These are phyloP conservation scores for Chorisops tibialis DNA, from an alignment of 2,888 invertebrate genomes.

Conservation along the genomic window DNA sequence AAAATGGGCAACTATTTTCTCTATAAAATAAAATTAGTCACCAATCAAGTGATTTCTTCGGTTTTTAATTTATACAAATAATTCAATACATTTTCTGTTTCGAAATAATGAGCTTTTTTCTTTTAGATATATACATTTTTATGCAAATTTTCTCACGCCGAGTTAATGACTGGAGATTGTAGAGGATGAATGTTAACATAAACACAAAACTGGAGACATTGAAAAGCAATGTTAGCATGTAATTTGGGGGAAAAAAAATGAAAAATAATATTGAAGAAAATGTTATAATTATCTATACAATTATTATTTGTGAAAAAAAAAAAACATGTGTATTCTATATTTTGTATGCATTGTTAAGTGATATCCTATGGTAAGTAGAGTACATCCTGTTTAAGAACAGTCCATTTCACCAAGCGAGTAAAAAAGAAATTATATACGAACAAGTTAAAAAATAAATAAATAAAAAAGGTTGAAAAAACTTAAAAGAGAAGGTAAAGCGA, in stretches of 20 bases:
- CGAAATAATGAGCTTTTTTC: too few species aligned
- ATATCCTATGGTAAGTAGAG: background rate
- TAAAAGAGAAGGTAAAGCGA: slow-evolving; percentile 13
- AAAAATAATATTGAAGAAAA: background rate
- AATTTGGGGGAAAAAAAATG: background rate
- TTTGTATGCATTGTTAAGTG: background rate
- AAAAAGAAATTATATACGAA: background rate
- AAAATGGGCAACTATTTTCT: too few species aligned
- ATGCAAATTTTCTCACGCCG: slow-evolving; percentile 28
- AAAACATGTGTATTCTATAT: background rate
- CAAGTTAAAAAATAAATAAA: slow-evolving; percentile 12
- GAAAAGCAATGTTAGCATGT: slow-evolving; percentile 20
- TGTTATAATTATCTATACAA: background rate
- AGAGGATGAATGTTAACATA: slow-evolving; percentile 33
- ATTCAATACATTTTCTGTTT: too few species aligned
- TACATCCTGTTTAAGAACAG: background rate
- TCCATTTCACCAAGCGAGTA: too few species aligned
- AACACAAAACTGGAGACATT: slow-evolving; percentile 27
- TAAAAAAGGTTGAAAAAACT: slow-evolving; percentile 11
- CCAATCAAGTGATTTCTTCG: too few species aligned
- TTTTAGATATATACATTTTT: background rate
- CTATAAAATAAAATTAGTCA: too few species aligned
- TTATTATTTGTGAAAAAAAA: background rate
- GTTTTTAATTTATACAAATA: too few species aligned
- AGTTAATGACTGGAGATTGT: slow-evolving; percentile 31